These are phyloP conservation scores for Anisognathus igniventris DNA, from an alignment of 2,797 vertebrate genomes.

Conservation along the genomic window DNA sequence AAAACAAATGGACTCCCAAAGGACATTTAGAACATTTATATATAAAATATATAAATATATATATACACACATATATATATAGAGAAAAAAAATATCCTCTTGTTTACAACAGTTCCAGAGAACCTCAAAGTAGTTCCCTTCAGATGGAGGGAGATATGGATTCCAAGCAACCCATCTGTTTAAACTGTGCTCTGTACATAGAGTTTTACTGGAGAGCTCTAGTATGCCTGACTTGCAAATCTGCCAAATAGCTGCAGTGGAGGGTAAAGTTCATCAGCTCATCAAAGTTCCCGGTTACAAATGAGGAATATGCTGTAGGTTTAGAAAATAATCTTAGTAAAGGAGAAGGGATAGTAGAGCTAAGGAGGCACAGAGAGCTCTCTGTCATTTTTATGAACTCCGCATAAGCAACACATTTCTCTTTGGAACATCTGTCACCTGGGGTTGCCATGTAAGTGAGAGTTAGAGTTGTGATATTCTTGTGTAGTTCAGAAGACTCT, in stretches of 20 bases:
- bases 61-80: conserved; percentile 47
- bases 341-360: conserved; percentile 31
- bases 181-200: conserved; percentile 62
- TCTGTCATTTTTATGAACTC: conserved; percentile 42
- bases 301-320: conserved; percentile 32
- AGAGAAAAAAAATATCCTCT: conserved; percentile 61
- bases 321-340: conserved; percentile 8
- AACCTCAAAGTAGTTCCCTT: conserved; percentile 76
- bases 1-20: conserved; percentile 75
- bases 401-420: conserved; percentile 51
- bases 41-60: conserved; percentile 74
- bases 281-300: conserved; percentile 38
- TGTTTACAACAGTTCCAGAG: conserved; percentile 81
- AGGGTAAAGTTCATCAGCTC: background rate
- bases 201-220: conserved; percentile 61
- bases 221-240: background rate
- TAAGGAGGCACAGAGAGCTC: conserved; percentile 20
- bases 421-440: conserved; percentile 60
- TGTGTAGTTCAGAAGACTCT: conserved; percentile 74
- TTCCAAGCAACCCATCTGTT: conserved; percentile 74
- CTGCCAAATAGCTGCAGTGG: conserved; percentile 36
- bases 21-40: conserved; percentile 71
- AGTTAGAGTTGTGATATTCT: conserved; percentile 66
- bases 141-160: conserved; percentile 61
- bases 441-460: conserved; percentile 74